These are phyloP conservation scores for Gryllus longicercus DNA, from an alignment of 2,888 invertebrate species.

Conservation along the genomic window DNA sequence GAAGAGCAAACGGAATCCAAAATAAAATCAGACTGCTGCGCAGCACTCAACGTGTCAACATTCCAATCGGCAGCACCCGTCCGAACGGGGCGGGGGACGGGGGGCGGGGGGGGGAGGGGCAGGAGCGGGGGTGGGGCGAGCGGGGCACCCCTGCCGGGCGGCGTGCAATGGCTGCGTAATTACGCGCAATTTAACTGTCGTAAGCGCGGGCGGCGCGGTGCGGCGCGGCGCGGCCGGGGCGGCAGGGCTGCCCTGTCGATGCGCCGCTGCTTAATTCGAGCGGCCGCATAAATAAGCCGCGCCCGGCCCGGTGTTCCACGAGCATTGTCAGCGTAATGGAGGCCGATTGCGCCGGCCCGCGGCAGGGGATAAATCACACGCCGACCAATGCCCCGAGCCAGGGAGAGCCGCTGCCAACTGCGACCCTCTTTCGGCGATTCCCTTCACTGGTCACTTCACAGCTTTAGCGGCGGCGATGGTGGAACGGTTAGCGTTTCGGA, in stretches of 20 bases:
- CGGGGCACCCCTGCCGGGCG: not conserved
- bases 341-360: not conserved
- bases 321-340: not conserved
- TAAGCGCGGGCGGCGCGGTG: not conserved
- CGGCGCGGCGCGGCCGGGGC: not conserved
- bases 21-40: no score
- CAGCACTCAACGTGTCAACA: no score
- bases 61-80: no score
- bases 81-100: no score
- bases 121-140: no score
- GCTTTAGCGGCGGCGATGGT: no score
- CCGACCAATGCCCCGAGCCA: not conserved
- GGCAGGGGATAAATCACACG: not conserved
- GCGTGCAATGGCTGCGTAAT: not conserved
- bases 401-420: no score
- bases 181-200: constrained; percentile 11
- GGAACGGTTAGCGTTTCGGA: no score
- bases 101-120: no score
- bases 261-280: not conserved
- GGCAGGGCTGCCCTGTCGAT: not conserved
- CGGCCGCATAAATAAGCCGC: not conserved
- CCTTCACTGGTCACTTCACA: no score
- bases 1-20: no score
- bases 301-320: not conserved
- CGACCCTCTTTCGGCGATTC: no score